Percentiles rank a stretch among this genome's conserved stretches.
phyloP scores from a whole-genome alignment of 1,140 invertebrate genomes.

The Ganaspis sp. region DNA sequence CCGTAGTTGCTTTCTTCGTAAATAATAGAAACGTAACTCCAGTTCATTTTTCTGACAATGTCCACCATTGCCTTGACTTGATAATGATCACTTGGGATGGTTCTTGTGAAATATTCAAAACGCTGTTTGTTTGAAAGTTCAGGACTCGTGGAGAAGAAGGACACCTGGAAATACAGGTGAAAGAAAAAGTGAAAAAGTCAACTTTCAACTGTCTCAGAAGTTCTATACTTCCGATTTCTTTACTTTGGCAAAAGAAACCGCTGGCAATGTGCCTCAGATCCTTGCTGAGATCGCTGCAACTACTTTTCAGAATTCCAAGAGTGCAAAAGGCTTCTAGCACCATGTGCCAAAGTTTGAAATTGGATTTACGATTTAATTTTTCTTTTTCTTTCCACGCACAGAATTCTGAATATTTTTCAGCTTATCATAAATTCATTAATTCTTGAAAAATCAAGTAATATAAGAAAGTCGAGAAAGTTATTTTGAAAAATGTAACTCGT shows the following conservation, averaged over 20 bases:
- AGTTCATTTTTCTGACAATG: conserved; percentile 89
- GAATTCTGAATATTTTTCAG: neutral
- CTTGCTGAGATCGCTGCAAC: neutral
- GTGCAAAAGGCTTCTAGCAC: neutral
- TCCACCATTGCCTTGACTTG: conserved; percentile 97
- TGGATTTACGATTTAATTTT: conserved; percentile 7
- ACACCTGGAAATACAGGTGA: conserved; percentile 84
- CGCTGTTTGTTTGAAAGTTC: conserved; percentile 96
- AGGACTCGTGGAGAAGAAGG: conserved; percentile 96
- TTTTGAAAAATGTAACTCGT: too few species aligned
- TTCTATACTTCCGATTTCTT: conserved; percentile 13
- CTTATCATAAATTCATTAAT: neutral
- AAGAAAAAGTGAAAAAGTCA: neutral
- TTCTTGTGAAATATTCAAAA: conserved; percentile 96
- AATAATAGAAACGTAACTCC: conserved; percentile 96
- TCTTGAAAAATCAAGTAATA: too few species aligned
- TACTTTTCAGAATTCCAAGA: conserved; percentile 11
- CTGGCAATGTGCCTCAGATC: conserved; percentile 11
- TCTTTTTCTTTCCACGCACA: neutral
- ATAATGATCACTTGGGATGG: conserved; percentile 95
- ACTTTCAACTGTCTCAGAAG: conserved; percentile 18
- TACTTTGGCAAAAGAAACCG: conserved; percentile 26
- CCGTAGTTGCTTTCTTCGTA: conserved; percentile 98
- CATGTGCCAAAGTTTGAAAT: conserved; percentile 5
- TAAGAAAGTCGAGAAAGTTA: too few species aligned